Base-by-base conservation (phyloP, 2,113 vertebrate genomes). In the Anoplopoma fimbria region DNA sequence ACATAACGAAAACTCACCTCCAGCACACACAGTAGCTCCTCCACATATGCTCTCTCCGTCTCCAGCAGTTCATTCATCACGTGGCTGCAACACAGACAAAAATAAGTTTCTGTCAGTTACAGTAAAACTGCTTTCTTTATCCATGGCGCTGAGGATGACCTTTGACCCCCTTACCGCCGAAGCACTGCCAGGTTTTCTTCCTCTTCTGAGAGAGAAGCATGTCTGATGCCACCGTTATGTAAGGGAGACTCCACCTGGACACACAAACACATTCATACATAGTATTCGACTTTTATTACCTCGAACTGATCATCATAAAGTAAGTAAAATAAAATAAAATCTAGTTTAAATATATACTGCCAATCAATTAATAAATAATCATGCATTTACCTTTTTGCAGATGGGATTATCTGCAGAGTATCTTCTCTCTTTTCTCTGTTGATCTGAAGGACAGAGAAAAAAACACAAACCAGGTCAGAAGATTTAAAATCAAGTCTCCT, bases 1-100 rank as follows among this genome's bases (percentile, higher is more conserved):
- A 31, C 34, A 2, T 0, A 47, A 55, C 7, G 6, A 23, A 14
- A 15, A 21, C 93, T 95, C 93, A 98, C 98, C 96, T 99, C 97
- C 77, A 99, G 94, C 68, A 99, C 97, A 1, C 97, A 99, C n/a
- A 99, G 96, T n/a, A 99, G 95, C 90, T 99, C 97, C 84, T 99
- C 98, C 29, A 99, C 98, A 7, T 99, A 99, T 0, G 95, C 98
- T 60, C 98, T 88, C 82, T 99, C 98, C 0, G 98, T 99, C 93
- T 99, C 98, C 69, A 99, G 94, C 65, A 99, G 96, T 82, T 99
- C 98, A 4, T 98, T 99, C 96, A 99, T 99, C 77, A 99, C 98
- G 2, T 99, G 98, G 60, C 98, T 99, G 88, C 1, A 85, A 88
- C 8, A 68, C 45, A 80, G 38, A 19, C 19, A 69, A 9, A 40